Percentiles rank a stretch among this genome's conserved stretches.
Evolutionary conservation across 2,797 vertebrate species (phyloP).

Genomic region (Micropoecilia bifurca): DNA sequence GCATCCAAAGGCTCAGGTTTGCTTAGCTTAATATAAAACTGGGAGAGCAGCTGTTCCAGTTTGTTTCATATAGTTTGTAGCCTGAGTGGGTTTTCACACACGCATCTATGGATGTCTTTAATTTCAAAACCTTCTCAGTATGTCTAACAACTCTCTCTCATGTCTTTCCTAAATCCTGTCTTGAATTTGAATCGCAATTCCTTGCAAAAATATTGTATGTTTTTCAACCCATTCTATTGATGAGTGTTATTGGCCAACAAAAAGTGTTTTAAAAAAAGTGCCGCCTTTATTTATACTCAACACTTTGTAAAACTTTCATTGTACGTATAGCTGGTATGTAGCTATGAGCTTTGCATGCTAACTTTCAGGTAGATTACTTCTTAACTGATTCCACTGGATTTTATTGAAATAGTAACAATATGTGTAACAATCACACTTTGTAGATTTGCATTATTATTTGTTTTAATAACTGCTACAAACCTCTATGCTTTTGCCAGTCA

Average conservation of each 20-base stretch:
- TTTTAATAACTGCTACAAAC: background rate
- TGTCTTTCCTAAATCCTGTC: background rate
- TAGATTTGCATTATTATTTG: background rate
- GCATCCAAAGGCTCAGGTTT: conserved; percentile 21
- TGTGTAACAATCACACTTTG: background rate
- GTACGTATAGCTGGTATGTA: background rate
- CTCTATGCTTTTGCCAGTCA: background rate
- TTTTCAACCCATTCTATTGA: background rate
- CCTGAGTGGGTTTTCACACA: conserved; percentile 11
- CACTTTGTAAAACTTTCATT: background rate
- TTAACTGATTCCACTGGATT: background rate
- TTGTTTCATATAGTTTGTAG: conserved; percentile 7
- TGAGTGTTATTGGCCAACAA: background rate
- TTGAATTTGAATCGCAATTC: background rate
- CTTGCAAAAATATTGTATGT: background rate
- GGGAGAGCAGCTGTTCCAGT: conserved; percentile 43
- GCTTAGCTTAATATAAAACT: conserved; percentile 25
- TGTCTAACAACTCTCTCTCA: background rate
- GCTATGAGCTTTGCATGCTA: background rate
- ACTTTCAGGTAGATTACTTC: background rate
- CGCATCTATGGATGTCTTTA: background rate
- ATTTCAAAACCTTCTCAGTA: background rate
- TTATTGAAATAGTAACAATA: background rate
- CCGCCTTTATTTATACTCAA: background rate
- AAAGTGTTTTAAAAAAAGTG: background rate